Conservation (phyloP, 2,888 invertebrate genomes). For the Leucophenga montana region DNA sequence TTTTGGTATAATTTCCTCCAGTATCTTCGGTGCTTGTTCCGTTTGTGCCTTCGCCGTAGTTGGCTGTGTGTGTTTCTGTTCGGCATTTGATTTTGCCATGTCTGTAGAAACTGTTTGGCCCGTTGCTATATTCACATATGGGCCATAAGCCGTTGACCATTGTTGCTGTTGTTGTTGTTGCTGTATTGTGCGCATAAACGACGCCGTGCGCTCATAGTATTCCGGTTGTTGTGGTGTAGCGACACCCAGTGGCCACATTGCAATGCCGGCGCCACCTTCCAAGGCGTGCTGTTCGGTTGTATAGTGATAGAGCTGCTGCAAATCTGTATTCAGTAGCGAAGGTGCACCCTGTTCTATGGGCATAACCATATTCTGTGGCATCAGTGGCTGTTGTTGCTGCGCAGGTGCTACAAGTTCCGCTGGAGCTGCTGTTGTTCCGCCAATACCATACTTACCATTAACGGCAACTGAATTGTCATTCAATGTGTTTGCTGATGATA, state of each 20-base stretch:
- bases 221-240: slow-evolving; percentile 1
- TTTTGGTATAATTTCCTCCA: neutral
- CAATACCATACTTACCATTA: no score
- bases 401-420: no score
- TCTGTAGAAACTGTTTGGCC: no score
- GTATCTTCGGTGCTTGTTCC: neutral
- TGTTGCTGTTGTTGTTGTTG: neutral
- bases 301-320: neutral
- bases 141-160: neutral
- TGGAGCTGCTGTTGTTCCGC: no score
- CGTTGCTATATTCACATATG: neutral
- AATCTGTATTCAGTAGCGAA: neutral
- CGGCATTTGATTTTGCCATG: neutral
- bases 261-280: neutral
- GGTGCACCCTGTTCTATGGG: neutral
- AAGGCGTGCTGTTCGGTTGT: neutral
- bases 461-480: no score
- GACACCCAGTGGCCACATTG: neutral
- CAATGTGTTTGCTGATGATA: no score
- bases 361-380: neutral
- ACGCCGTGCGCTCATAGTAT: slow-evolving; percentile 4
- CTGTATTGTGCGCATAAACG: neutral
- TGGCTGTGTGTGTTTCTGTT: neutral
- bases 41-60: no score
- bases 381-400: neutral